Conservation (phyloP, 2,888 invertebrate genomes). For the Acanthopleura granulata region DNA sequence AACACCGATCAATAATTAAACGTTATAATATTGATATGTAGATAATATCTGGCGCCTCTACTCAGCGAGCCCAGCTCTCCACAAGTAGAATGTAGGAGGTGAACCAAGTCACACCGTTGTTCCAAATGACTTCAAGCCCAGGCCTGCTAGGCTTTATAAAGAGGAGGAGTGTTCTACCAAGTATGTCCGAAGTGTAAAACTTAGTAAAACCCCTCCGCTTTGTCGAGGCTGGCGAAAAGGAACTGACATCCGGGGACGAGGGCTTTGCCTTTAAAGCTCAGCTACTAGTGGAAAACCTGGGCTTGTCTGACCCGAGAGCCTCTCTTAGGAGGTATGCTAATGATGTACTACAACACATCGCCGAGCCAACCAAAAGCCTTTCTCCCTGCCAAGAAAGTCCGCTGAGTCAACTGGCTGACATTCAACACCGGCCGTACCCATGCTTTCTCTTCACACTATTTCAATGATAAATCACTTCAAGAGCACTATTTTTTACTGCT, state of each 20-base stretch:
- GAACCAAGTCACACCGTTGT: not conserved
- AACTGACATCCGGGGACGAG: slow-evolving; percentile 12
- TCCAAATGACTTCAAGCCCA: slow-evolving; percentile 18
- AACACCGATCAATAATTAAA: not conserved
- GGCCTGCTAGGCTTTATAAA: slow-evolving; percentile 17
- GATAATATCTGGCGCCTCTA: slow-evolving; percentile 1
- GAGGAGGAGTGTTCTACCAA: slow-evolving; percentile 8
- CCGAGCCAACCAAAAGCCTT: slow-evolving; percentile 5
- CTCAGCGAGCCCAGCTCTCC: slow-evolving; percentile 6
- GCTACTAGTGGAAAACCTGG: not conserved
- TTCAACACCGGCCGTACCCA: slow-evolving; percentile 7
- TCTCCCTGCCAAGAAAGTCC: slow-evolving; percentile 1
- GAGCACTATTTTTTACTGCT: not conserved
- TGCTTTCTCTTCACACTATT: slow-evolving; percentile 15
- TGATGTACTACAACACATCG: slow-evolving; percentile 12
- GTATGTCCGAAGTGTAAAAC: slow-evolving; percentile 17
- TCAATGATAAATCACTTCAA: slow-evolving; percentile 19
- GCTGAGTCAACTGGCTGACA: slow-evolving; percentile 19
- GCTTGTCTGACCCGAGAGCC: not conserved
- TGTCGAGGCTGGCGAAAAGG: slow-evolving; percentile 15
- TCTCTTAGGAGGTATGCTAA: slow-evolving; percentile 14
- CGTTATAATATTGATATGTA: not conserved
- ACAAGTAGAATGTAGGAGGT: slow-evolving; percentile 1
- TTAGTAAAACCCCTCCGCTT: slow-evolving; percentile 16
- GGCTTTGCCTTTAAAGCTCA: slow-evolving; percentile 19